phyloP scores from a whole-genome alignment of 2,888 invertebrate species.

The Pandemis heparana region DNA sequence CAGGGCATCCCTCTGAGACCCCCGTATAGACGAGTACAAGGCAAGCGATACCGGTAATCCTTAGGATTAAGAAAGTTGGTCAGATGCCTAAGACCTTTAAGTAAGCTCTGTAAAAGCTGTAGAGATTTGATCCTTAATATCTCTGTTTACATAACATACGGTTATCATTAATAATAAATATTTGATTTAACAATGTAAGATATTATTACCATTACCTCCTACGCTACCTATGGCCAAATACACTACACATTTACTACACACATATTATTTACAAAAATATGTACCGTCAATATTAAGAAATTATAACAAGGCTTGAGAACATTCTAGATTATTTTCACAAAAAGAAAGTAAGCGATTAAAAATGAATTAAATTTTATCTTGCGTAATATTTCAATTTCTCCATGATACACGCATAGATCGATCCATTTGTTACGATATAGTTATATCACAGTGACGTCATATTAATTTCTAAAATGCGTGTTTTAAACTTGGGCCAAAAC shows the following conservation, averaged over 20 bases:
- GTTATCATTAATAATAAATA: background rate
- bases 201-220: background rate
- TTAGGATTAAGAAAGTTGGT: slow-evolving; percentile 31
- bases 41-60: slow-evolving; percentile 11
- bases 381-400: background rate
- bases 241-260: too few relatives aligned
- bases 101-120: background rate
- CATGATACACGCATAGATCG: slow-evolving; percentile 6
- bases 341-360: background rate
- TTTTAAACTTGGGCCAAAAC: slow-evolving; percentile 30
- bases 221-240: too few relatives aligned
- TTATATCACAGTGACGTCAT: slow-evolving; percentile 28
- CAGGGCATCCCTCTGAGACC: background rate
- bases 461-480: slow-evolving; percentile 24
- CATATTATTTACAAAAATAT: background rate
- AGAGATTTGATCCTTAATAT: background rate
- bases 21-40: background rate
- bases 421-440: slow-evolving; percentile 7
- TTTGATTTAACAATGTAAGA: background rate
- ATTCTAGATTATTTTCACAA: background rate
- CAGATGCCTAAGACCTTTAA: background rate
- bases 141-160: background rate
- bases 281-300: background rate
- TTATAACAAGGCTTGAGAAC: background rate
- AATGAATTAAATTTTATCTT: background rate